Base-by-base conservation (phyloP, 2,797 vertebrate species). In the Phoeniculus purpureus region DNA sequence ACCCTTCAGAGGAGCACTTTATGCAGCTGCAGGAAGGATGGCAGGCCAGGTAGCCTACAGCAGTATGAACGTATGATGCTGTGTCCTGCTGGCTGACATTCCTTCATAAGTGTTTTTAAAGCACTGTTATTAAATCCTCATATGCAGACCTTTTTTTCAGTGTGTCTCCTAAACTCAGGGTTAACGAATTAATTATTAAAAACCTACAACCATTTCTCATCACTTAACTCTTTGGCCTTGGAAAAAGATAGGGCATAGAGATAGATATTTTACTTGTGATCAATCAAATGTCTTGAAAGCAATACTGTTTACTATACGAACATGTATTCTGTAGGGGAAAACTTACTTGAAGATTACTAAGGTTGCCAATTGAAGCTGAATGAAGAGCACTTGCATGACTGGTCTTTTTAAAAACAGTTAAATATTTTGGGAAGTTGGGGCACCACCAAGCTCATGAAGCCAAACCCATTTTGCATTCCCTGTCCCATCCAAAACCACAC, bases 151-250 rank as follows among this genome's bases (percentile, higher is more conserved):
- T 87, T 73, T 25, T 19, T 81, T 87, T 79, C 18, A 79, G 11
- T 64, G 29, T n/a, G 31, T 78, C 15, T 73, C 43, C 34, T 67
- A 50, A 77, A 58, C 12, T 58, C 29, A 59, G 43, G 15, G 32
- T 82, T 77, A 90, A 48, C 52, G 1, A 67, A 90, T 87, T 12
- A 88, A 84, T 92, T 88, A 90, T 88, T 81, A 64, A 84, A 92
- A 91, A 50, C 34, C 9, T 82, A 13, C 10, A 75, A 43, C 13
- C 18, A 32, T 92, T 94, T 89, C 86, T 86, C 62, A 81, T 89
- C 15, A 68, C 27, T 76, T 85, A 83, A 56, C 34, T 64, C 16
- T 51, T 56, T 81, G 50, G 23, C 61, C 31, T 81, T 77, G 47
- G 47, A 64, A 75, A 48, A 65, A 61, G 76, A 43, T 20, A 59